These are phyloP conservation scores for Ondatra zibethicus DNA, from an alignment of 2,113 vertebrate genomes.

Conservation along the genomic window DNA sequence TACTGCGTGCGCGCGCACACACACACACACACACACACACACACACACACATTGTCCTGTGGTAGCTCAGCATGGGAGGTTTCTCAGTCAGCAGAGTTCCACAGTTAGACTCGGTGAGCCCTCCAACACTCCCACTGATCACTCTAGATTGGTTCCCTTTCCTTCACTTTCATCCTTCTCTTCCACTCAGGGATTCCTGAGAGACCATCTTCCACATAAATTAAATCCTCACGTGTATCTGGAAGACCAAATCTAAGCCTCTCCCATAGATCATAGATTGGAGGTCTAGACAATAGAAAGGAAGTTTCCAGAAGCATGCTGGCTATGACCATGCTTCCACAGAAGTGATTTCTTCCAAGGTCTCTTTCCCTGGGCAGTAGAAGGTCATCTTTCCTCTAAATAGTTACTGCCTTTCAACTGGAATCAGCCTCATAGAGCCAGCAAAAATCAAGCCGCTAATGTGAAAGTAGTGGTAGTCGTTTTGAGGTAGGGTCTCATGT, in stretches of 20 bases:
- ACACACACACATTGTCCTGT: neutral
- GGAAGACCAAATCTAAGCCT: neutral
- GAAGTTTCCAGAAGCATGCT: neutral
- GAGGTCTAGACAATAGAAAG: neutral
- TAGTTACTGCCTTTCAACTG: too few relatives aligned
- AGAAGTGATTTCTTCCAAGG: neutral
- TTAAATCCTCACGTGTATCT: neutral
- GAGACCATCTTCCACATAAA: neutral
- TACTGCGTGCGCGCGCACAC: neutral
- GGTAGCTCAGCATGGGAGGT: neutral
- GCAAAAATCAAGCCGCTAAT: neutral
- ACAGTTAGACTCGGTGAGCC: too few relatives aligned
- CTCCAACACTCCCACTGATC: neutral
- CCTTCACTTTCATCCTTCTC: neutral
- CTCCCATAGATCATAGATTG: too few relatives aligned
- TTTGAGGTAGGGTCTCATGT: neutral
- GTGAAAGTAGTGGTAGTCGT: neutral
- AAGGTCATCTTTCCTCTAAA: neutral
- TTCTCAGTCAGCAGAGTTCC: neutral
- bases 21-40: neutral
- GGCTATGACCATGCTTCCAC: neutral
- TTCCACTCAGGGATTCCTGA: neutral
- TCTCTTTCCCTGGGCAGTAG: neutral
- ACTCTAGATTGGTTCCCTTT: neutral
- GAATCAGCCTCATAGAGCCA: neutral